Percentiles rank a stretch among this genome's conserved stretches.
These are phyloP conservation scores for Actinopyga echinites DNA, from an alignment of 53 echinoderm and acorn worm species.

Conservation along the genomic window DNA sequence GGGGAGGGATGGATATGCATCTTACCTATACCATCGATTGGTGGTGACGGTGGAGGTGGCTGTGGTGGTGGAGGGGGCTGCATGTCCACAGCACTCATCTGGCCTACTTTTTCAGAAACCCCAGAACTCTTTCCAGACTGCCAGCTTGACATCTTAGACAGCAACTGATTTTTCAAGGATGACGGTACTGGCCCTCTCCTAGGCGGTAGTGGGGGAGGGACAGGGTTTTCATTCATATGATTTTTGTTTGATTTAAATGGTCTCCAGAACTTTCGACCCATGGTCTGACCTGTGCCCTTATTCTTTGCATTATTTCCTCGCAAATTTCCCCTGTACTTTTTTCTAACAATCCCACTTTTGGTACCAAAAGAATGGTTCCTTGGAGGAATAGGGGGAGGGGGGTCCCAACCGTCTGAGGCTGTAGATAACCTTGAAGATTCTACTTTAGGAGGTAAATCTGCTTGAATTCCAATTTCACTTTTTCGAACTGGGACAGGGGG, in stretches of 20 bases:
- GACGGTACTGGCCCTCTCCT: neutral
- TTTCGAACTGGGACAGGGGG: slow-evolving; percentile 79
- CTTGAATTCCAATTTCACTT: slow-evolving; percentile 36
- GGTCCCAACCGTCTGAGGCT: slow-evolving; percentile 1
- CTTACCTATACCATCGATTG: neutral
- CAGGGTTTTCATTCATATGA: neutral
- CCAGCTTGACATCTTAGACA: slow-evolving; percentile 34
- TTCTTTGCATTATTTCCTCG: slow-evolving; percentile 28
- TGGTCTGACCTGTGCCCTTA: slow-evolving; percentile 30
- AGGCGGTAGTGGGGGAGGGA: slow-evolving; percentile 73
- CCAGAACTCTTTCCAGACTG: neutral
- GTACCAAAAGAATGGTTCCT: slow-evolving; percentile 63
- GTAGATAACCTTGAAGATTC: neutral
- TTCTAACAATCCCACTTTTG: slow-evolving; percentile 12
- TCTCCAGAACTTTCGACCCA: slow-evolving; percentile 62
- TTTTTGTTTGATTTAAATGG: slow-evolving; percentile 60
- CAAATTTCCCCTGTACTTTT: slow-evolving; percentile 20
- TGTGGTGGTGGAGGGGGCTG: slow-evolving; percentile 2
- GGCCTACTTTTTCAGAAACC: neutral
- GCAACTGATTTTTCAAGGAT: slow-evolving; percentile 11
- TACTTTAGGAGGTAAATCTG: slow-evolving; percentile 11
- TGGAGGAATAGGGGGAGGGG: slow-evolving; percentile 80
- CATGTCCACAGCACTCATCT: slow-evolving; percentile 15
- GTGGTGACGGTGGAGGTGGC: neutral
- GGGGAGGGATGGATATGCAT: neutral